Evolutionary conservation across 64 coral and sea anemone species (phyloP), one percentile per base, ranked within the genome.

Genomic region (Stichodactyla mertensii): DNA sequence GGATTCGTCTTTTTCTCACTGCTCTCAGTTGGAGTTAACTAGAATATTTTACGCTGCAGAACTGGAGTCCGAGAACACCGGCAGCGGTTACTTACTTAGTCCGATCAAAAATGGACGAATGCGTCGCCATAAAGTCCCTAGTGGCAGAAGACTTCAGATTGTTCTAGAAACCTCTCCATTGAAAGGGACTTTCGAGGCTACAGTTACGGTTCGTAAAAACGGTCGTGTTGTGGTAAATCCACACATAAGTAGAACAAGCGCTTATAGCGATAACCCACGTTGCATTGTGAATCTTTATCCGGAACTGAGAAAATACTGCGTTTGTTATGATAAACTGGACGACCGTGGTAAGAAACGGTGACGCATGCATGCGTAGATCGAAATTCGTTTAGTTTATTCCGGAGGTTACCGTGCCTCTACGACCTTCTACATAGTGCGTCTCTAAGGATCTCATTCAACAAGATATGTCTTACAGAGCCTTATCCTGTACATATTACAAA

Each of bases 211-310:
- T 36, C 80, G 71, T 26, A 92, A 88, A 60, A 87, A 88, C 57
- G 91, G 91, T 52, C 64, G 86, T 51, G 69, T 92, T 4, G 87
- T 92, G 4, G 91, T 92, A 16, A 92, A 92, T 31, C 91, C 91
- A 52, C 91, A 92, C n/a, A 85, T 92, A 6, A 92, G 91, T 64
- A 92, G 91, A 57, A 92, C 91, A 84, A 92, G 91, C 77, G 71
- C 62, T 6, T 92, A 92, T 71, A 86, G 91, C 7, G 86, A 92
- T 84, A 88, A 87, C 71, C 91, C 91, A 0, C 79, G 78, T 27
- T 92, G 91, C 24, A 70, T 92, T 23, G 87, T 87, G 19, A 86
- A 92, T 55, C 57, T 0, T 71, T 79, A 88, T 61, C 91, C 91
- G 14, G 87, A 88, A 26, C 71, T 92, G 24, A 71, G 91, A 11